phyloP scores from a whole-genome alignment of 2,888 invertebrate genomes.

The Macrostomum cliftonense region DNA sequence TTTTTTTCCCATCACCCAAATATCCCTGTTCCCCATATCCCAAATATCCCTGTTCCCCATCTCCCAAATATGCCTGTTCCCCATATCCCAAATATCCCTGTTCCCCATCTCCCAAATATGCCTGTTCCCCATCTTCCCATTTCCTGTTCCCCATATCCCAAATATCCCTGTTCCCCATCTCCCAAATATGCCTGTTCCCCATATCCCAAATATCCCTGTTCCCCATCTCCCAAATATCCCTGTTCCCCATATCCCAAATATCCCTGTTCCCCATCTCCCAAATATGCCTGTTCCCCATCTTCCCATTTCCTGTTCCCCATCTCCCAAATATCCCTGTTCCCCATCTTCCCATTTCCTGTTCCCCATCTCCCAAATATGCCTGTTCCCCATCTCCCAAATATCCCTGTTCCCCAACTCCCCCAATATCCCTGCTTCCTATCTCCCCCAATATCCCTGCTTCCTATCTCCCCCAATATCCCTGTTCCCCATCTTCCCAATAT shows the following conservation, averaged over 20 bases:
- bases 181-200: too few species aligned
- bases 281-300: background rate
- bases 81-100: too few species aligned
- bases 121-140: too few species aligned
- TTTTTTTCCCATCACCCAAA: too few species aligned
- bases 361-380: background rate
- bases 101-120: too few species aligned
- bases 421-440: background rate
- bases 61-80: too few species aligned
- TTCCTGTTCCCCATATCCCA: too few species aligned
- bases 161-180: too few species aligned
- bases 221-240: background rate
- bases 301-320: background rate
- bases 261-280: background rate
- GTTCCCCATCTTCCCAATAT: too few species aligned
- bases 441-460: background rate
- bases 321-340: too few species aligned
- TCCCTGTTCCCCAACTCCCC: background rate
- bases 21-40: background rate
- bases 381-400: background rate
- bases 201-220: too few species aligned
- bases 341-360: background rate
- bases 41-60: too few species aligned
- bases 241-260: background rate
- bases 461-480: constrained; percentile 1